Conservation (phyloP, 2,113 vertebrate species). For the Trachemys scripta region DNA sequence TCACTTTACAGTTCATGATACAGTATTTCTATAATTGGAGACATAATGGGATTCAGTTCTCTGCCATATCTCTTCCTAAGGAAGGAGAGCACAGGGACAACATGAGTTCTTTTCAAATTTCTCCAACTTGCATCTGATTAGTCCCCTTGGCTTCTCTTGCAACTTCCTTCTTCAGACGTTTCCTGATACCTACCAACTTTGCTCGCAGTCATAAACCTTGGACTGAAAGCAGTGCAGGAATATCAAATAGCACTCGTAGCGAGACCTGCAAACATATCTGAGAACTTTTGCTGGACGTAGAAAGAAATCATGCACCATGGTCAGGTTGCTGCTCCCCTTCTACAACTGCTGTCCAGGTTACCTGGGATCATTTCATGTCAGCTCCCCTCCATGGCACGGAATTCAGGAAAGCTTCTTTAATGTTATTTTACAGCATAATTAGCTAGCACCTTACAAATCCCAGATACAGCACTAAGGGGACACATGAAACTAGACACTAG, state of each 20-base stretch:
- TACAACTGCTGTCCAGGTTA: neutral
- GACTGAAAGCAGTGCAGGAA: neutral
- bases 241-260: neutral
- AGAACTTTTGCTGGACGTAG: neutral
- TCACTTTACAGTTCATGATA: neutral
- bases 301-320: neutral
- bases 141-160: neutral
- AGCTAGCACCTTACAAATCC: neutral
- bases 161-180: neutral
- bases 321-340: neutral
- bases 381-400: neutral
- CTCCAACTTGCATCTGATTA: neutral
- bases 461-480: neutral
- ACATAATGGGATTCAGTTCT: neutral
- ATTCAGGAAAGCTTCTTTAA: neutral
- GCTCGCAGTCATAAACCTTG: neutral
- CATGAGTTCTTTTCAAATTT: neutral
- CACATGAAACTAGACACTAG: neutral
- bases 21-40: neutral
- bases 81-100: neutral
- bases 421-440: neutral
- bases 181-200: neutral
- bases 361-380: neutral
- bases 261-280: neutral
- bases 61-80: neutral